Evolutionary conservation across 1,140 invertebrate species (phyloP).

Genomic region (Rhopalosiphum maidis): DNA sequence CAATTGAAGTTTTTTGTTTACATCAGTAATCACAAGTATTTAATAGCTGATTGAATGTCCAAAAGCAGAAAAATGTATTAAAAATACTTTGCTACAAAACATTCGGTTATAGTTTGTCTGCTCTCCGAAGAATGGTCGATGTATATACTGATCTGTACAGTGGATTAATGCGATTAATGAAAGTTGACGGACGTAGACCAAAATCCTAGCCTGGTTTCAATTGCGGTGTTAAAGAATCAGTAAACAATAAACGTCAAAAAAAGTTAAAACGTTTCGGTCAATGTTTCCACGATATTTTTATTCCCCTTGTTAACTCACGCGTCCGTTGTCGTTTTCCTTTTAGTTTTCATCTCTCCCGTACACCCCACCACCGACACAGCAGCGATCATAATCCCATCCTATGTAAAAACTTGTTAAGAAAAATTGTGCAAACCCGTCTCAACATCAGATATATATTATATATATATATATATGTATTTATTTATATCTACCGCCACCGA

Average conservation of each 20-base stretch:
- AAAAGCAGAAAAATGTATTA: not conserved
- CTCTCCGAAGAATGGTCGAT: not conserved
- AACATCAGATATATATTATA: not conserved
- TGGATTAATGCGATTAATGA: not conserved
- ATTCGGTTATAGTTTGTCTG: not conserved
- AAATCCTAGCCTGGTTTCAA: not conserved
- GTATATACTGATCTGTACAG: not conserved
- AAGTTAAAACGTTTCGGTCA: not conserved
- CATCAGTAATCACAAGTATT: not conserved
- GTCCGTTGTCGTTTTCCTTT: constrained; percentile 5
- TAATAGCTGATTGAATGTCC: not conserved
- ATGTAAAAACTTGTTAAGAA: constrained; percentile 48
- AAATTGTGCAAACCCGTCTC: not conserved
- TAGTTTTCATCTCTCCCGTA: not conserved
- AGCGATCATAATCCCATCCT: constrained; percentile 1
- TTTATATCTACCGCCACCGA: not conserved
- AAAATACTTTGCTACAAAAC: not conserved
- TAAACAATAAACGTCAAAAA: constrained; percentile 29
- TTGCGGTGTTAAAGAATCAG: not conserved
- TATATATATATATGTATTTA: not conserved
- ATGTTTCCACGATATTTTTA: not conserved
- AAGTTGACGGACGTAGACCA: not conserved
- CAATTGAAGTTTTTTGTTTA: not conserved
- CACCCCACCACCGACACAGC: not conserved
- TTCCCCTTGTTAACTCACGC: not conserved